Evolutionary conservation across 2,888 invertebrate species (phyloP).

Genomic region (Disparrhopalites patrizii): DNA sequence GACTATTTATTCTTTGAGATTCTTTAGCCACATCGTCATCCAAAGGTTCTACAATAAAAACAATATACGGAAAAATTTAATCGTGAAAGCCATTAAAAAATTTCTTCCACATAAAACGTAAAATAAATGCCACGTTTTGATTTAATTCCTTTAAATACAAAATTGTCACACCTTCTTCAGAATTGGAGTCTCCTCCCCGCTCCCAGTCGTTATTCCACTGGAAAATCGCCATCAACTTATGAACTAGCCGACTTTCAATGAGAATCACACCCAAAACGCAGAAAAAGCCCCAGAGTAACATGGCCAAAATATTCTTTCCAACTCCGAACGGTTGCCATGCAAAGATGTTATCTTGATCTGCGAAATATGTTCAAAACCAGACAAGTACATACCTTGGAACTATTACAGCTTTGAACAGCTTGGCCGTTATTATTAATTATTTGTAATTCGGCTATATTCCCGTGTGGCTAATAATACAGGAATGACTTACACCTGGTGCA

Average conservation of each 20-base stretch:
- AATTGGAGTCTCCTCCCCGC: background rate
- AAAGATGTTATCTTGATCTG: background rate
- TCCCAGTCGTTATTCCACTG: slow-evolving; percentile 45
- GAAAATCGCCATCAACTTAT: slow-evolving; percentile 54
- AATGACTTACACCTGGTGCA: slow-evolving; percentile 39
- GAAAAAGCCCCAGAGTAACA: background rate
- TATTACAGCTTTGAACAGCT: too few species aligned
- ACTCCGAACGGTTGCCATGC: background rate
- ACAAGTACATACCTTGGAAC: too few species aligned
- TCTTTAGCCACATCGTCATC: slow-evolving; percentile 43
- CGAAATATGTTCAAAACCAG: too few species aligned
- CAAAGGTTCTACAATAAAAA: slow-evolving; percentile 4
- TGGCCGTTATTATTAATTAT: too few species aligned
- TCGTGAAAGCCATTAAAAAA: too few species aligned
- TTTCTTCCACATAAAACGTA: background rate
- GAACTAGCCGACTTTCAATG: slow-evolving; percentile 34
- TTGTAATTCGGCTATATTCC: background rate
- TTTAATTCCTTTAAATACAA: background rate
- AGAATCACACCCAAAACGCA: background rate
- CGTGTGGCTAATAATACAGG: background rate
- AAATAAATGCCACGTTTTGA: background rate
- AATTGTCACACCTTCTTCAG: background rate
- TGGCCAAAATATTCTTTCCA: background rate
- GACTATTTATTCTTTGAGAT: slow-evolving; percentile 31
- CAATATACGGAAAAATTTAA: too few species aligned